These are phyloP conservation scores for Melanophora roralis DNA, from an alignment of 2,888 invertebrate species.

Conservation along the genomic window DNA sequence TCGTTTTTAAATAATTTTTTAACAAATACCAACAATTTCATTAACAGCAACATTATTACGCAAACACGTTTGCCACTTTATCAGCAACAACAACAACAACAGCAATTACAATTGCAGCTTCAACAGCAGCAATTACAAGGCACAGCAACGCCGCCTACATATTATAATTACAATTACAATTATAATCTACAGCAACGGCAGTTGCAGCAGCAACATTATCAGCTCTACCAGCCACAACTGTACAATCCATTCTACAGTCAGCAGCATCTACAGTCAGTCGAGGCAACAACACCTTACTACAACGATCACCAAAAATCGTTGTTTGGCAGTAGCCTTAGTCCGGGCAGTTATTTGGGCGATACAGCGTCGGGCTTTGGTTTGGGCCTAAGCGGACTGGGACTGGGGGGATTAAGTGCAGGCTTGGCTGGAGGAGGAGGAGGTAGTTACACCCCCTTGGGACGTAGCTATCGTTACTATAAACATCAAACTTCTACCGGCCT, in stretches of 20 bases:
- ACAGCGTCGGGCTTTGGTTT: constrained; percentile 58
- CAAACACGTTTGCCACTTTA: constrained; percentile 44
- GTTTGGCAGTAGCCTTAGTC: constrained; percentile 59
- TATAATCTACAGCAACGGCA: constrained; percentile 64
- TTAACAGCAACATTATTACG: constrained; percentile 51
- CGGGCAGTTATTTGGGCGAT: constrained; percentile 61
- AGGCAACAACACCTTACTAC: constrained; percentile 61
- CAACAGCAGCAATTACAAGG: constrained; percentile 54
- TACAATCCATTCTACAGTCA: constrained; percentile 66
- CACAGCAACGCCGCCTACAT: constrained; percentile 57
- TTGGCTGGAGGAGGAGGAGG: constrained; percentile 62
- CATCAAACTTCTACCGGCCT: constrained; percentile 54
- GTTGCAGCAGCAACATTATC: constrained; percentile 64
- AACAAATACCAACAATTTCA: constrained; percentile 47
- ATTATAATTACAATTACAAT: constrained; percentile 62
- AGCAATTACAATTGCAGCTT: constrained; percentile 47
- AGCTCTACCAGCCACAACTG: constrained; percentile 67
- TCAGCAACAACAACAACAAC: constrained; percentile 51
- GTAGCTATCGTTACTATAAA: constrained; percentile 65
- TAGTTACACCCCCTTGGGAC: constrained; percentile 64
- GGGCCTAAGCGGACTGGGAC: constrained; percentile 56
- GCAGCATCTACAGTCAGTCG: constrained; percentile 69
- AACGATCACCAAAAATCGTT: constrained; percentile 60
- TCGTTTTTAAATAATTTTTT: constrained; percentile 59
- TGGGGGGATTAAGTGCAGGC: constrained; percentile 57